Conservation (phyloP, 1,140 invertebrate species). For the Brachionus plicatilis region DNA sequence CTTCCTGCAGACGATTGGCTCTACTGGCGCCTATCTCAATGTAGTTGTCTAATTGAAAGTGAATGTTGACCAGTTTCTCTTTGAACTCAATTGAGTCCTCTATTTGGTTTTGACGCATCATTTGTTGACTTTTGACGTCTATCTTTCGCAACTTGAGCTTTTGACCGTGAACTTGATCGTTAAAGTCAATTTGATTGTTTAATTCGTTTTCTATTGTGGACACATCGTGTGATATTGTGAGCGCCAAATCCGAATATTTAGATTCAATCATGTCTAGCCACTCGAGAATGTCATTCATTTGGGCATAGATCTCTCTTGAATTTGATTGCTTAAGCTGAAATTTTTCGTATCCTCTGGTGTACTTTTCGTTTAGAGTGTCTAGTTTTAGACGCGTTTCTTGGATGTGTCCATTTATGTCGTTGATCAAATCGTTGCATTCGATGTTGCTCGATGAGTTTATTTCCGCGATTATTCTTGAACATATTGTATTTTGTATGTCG, state of each 20-base stretch:
- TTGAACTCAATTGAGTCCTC: slow-evolving; percentile 20
- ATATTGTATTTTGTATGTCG: not conserved
- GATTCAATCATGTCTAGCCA: slow-evolving; percentile 15
- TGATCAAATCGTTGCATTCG: not conserved
- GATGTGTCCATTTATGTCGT: not conserved
- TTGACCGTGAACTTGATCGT: not conserved
- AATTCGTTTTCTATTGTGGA: not conserved
- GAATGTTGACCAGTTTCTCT: slow-evolving; percentile 11
- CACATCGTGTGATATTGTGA: not conserved
- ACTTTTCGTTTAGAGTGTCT: not conserved
- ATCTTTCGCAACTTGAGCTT: not conserved
- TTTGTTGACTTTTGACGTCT: not conserved
- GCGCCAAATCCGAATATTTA: not conserved
- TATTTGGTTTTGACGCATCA: not conserved
- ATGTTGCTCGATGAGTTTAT: not conserved
- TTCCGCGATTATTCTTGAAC: not conserved
- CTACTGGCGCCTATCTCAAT: not conserved
- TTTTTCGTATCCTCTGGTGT: not conserved
- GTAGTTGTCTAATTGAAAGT: not conserved
- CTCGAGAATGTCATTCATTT: slow-evolving; percentile 17
- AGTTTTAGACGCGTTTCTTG: not conserved
- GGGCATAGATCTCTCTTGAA: not conserved
- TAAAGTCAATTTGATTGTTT: not conserved
- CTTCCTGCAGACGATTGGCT: not conserved
- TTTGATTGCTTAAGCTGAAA: not conserved